Percentiles rank a stretch among this genome's conserved stretches.
Evolutionary conservation across 2,113 vertebrate species (phyloP).

Genomic region (Trematomus loennbergii): DNA sequence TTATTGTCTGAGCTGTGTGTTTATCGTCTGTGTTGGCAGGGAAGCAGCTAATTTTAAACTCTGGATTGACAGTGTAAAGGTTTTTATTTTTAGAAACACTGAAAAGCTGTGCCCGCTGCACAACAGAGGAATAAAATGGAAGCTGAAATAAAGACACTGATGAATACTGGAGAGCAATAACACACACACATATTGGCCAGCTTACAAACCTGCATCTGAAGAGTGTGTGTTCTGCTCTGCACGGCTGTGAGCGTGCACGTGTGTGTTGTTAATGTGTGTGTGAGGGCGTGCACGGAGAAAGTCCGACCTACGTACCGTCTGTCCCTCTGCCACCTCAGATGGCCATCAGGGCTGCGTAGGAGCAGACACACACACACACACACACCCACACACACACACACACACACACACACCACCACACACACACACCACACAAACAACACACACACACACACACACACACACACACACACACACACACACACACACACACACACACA

Average conservation of each 20-base stretch:
- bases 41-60: conserved; percentile 34
- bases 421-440: not conserved
- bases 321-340: conserved; percentile 69
- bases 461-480: conserved; percentile 10
- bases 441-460: not conserved
- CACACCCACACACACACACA: not conserved
- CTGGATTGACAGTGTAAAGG: conserved; percentile 15
- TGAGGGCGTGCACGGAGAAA: conserved; percentile 1
- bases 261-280: not conserved
- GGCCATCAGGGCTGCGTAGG: conserved; percentile 42
- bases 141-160: not conserved
- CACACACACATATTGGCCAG: too few relatives aligned
- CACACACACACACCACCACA: conserved; percentile 16
- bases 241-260: not conserved
- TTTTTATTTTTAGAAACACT: conserved; percentile 32
- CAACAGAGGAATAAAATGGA: not conserved
- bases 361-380: not conserved
- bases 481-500: conserved; percentile 7
- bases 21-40: not conserved
- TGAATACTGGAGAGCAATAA: not conserved
- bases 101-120: not conserved
- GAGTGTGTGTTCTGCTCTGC: too few relatives aligned
- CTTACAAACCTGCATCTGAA: too few relatives aligned
- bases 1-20: conserved; percentile 5
- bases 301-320: conserved; percentile 74